Evolutionary conservation across 2,113 vertebrate species (phyloP).

Genomic region (Mastomys coucha): DNA sequence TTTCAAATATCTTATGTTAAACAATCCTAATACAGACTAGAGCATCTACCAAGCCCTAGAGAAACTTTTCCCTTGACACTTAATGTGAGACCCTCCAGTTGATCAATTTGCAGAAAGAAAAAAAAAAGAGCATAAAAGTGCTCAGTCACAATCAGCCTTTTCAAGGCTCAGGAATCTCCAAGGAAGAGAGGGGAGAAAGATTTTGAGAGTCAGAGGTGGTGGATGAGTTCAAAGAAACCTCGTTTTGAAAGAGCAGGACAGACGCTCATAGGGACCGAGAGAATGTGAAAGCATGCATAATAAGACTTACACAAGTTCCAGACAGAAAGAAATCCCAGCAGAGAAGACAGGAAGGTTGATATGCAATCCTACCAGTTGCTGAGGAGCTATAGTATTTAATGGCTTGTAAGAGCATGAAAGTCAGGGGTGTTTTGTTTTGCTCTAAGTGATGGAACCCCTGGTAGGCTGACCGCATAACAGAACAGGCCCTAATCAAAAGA

Average conservation of each 20-base stretch:
- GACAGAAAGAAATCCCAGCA: background rate
- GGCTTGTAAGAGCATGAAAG: background rate
- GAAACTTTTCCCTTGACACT: background rate
- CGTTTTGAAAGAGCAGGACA: background rate
- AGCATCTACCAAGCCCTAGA: background rate
- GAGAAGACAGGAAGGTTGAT: background rate
- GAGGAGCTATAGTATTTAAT: background rate
- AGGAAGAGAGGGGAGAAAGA: background rate
- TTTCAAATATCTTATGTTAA: conserved; percentile 24
- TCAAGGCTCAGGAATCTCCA: background rate
- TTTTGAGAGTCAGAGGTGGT: background rate
- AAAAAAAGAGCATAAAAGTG: background rate
- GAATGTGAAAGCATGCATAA: background rate
- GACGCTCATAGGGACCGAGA: background rate
- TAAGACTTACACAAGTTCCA: background rate
- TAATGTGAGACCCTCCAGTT: background rate
- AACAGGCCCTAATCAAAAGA: background rate
- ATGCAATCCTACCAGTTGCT: background rate
- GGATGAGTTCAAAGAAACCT: background rate
- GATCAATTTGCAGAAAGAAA: background rate
- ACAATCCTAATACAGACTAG: background rate
- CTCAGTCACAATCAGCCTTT: background rate
- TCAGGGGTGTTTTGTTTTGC: background rate
- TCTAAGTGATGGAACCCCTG: background rate
- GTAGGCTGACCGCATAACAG: background rate